These are phyloP conservation scores for Cephus sareptanus DNA, from an alignment of 2,888 invertebrate genomes.

Conservation along the genomic window DNA sequence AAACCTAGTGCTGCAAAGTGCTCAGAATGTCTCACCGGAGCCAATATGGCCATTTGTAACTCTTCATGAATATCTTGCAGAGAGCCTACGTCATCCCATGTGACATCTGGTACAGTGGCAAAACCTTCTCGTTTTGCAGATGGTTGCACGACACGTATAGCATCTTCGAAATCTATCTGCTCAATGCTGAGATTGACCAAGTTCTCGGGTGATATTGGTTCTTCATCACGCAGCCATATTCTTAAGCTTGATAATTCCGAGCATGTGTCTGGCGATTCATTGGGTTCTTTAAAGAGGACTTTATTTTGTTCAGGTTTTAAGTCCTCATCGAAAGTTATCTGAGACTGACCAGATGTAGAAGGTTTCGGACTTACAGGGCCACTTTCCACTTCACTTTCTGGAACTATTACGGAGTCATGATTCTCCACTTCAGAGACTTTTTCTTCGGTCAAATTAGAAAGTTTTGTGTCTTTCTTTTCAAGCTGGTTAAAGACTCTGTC, in stretches of 20 bases:
- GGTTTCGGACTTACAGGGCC: neutral
- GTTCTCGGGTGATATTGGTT: conserved; percentile 73
- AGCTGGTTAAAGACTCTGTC: conserved; percentile 67
- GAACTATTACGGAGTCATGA: neutral
- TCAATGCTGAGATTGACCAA: conserved; percentile 76
- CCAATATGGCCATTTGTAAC: conserved; percentile 89
- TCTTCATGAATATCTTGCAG: conserved; percentile 88
- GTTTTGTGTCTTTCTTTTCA: neutral
- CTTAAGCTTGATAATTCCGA: conserved; percentile 70
- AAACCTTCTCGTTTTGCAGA: conserved; percentile 97
- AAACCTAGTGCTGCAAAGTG: conserved; percentile 83
- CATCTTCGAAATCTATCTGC: conserved; percentile 81
- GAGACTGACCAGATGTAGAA: neutral
- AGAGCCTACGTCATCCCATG: conserved; percentile 97
- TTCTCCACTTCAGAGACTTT: neutral
- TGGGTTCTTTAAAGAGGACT: neutral
- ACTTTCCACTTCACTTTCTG: neutral
- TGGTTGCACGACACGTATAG: conserved; percentile 87
- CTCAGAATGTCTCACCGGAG: conserved; percentile 89
- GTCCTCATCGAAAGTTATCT: conserved; percentile 10
- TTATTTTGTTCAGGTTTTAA: neutral
- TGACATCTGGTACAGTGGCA: conserved; percentile 95
- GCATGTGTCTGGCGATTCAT: neutral
- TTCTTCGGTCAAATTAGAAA: neutral
- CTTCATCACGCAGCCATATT: conserved; percentile 74